Conservation (phyloP, 1,140 invertebrate species). For the Trichonephila clavipes region DNA sequence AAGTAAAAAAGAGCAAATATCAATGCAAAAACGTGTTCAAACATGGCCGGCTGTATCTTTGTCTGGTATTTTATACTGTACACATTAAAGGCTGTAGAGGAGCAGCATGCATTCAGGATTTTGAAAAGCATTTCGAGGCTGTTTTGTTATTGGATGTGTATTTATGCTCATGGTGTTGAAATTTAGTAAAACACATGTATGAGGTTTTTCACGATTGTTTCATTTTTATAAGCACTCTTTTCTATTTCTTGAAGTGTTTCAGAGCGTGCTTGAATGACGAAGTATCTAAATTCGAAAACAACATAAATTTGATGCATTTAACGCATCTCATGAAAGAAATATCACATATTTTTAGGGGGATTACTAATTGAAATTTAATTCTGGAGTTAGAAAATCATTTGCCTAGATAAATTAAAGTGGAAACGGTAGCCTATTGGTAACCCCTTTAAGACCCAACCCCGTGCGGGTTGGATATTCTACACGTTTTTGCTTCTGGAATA, state of each 20-base stretch:
- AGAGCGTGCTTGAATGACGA: neutral
- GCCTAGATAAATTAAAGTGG: too few relatives aligned
- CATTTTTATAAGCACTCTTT: neutral
- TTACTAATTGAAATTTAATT: too few relatives aligned
- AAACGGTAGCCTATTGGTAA: too few relatives aligned
- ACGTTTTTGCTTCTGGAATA: too few relatives aligned
- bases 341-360: too few relatives aligned
- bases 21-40: neutral
- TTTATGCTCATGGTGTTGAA: neutral
- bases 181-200: neutral
- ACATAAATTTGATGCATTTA: too few relatives aligned
- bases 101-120: neutral
- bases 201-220: neutral
- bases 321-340: too few relatives aligned
- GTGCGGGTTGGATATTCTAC: too few relatives aligned
- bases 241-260: neutral
- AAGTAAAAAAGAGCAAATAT: too few relatives aligned
- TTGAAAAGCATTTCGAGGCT: neutral
- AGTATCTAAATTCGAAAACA: neutral
- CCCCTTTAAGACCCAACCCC: too few relatives aligned
- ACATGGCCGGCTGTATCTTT: neutral
- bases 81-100: neutral
- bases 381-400: too few relatives aligned
- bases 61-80: neutral
- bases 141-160: neutral